phyloP scores from a whole-genome alignment of 2,888 invertebrate genomes.

The Ommatoiulus sabulosus region DNA sequence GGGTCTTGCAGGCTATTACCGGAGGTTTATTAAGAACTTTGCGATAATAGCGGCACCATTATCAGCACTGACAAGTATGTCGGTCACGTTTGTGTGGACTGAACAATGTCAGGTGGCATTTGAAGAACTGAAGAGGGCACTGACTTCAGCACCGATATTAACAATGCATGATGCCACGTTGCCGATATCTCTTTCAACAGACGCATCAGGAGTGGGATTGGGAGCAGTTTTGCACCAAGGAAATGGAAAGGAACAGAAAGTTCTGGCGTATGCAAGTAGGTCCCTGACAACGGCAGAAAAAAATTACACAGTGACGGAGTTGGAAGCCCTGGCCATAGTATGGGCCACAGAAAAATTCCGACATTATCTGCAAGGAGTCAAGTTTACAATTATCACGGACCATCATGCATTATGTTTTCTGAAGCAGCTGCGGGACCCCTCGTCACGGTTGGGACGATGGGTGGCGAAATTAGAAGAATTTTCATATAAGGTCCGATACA shows the following conservation, averaged over 20 bases:
- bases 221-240: constrained; percentile 45
- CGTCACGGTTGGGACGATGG: neutral
- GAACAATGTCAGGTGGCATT: neutral
- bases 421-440: neutral
- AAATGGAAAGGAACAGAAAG: neutral
- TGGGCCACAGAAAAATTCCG: neutral
- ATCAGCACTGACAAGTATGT: neutral
- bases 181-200: too few relatives aligned
- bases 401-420: neutral
- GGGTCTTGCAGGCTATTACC: constrained; percentile 39
- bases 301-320: neutral
- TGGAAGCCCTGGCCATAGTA: constrained; percentile 12
- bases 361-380: neutral
- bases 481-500: neutral
- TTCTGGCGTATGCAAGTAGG: neutral
- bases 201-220: too few relatives aligned
- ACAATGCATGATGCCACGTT: neutral
- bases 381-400: neutral
- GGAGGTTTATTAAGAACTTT: constrained; percentile 31
- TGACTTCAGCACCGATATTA: neutral
- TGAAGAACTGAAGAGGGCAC: neutral
- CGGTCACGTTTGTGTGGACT: neutral
- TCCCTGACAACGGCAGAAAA: neutral
- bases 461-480: neutral
- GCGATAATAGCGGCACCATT: neutral